A percentile compares a stretch with the other conserved stretches of the same genome.
These are phyloP conservation scores for Cynocephalus volans DNA, from an alignment of 2,113 vertebrate species.

Conservation along the genomic window DNA sequence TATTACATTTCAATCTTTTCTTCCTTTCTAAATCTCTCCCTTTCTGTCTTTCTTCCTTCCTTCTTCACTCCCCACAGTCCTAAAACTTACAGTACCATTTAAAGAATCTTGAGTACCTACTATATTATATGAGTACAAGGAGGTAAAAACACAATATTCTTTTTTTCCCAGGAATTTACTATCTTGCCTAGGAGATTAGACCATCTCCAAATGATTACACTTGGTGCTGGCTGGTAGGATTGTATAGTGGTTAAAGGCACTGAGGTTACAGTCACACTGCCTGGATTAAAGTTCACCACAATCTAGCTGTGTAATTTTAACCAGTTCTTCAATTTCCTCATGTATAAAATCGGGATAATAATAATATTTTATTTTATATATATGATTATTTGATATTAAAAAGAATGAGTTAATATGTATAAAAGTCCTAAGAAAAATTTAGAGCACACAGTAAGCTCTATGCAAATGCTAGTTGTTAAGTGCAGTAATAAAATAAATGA, in stretches of 20 bases:
- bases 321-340: neutral
- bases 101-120: neutral
- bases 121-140: neutral
- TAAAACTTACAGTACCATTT: neutral
- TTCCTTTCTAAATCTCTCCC: neutral
- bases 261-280: no score
- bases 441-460: neutral
- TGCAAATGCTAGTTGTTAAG: neutral
- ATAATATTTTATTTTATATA: neutral
- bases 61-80: rapidly evolving
- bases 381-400: neutral
- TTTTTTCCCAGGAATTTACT: neutral
- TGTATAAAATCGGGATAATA: neutral
- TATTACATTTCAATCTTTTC: neutral
- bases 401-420: neutral
- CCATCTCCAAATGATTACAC: neutral
- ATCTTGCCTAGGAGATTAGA: neutral
- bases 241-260: neutral
- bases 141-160: neutral
- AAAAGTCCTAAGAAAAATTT: neutral
- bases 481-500: neutral
- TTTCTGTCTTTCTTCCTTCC: neutral
- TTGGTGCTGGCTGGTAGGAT: neutral
- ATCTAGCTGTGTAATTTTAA: neutral
- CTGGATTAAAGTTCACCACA: neutral